Conservation (phyloP, 1,140 invertebrate species). For the Drosophila jambulina region DNA sequence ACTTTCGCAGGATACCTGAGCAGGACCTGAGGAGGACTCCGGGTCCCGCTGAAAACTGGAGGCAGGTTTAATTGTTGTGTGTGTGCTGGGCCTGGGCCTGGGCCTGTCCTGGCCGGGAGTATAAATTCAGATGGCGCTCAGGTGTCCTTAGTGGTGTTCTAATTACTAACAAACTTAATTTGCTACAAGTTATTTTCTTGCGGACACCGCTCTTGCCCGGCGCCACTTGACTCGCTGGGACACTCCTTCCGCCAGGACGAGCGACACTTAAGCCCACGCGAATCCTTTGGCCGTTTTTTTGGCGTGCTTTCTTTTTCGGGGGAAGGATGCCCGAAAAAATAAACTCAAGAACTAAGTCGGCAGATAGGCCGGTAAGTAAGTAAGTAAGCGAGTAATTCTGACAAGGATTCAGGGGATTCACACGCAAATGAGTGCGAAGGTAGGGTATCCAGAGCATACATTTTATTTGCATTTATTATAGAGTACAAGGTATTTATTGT, state of each 20-base stretch:
- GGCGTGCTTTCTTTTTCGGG: background rate
- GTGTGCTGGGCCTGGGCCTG: constrained; percentile 21
- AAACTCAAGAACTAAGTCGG: constrained; percentile 23
- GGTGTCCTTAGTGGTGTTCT: constrained; percentile 83
- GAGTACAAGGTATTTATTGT: background rate
- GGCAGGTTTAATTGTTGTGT: constrained; percentile 76
- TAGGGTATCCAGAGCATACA: background rate
- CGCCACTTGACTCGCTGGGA: constrained; percentile 24
- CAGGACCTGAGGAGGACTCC: constrained; percentile 11
- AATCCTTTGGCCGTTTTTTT: constrained; percentile 9
- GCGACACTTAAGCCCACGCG: constrained; percentile 54
- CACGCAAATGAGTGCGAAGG: constrained; percentile 22
- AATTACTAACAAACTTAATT: constrained; percentile 84
- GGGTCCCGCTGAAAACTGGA: constrained; percentile 30
- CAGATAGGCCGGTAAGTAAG: constrained; percentile 18
- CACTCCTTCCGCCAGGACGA: constrained; percentile 11
- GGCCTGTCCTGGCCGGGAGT: constrained; percentile 2
- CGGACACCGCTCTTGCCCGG: constrained; percentile 49
- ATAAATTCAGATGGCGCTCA: constrained; percentile 63
- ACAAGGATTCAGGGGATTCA: constrained; percentile 12
- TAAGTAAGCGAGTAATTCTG: constrained; percentile 2
- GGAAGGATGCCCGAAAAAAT: constrained; percentile 20
- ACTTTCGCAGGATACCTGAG: constrained; percentile 55
- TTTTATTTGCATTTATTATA: background rate
- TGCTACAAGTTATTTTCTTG: constrained; percentile 80